These are phyloP conservation scores for Zeuzera pyrina DNA, from an alignment of 2,888 invertebrate species.

Conservation along the genomic window DNA sequence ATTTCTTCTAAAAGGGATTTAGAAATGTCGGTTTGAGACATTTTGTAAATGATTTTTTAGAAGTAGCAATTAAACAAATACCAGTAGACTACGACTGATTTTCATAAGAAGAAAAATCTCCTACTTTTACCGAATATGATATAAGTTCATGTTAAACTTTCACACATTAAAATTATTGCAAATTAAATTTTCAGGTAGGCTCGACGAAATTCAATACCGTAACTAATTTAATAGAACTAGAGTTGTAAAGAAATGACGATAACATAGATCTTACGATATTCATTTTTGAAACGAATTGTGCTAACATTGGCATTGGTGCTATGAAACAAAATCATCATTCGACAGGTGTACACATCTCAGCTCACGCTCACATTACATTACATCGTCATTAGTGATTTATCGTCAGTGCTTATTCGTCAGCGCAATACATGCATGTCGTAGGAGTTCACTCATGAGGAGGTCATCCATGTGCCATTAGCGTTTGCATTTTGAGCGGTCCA, in stretches of 20 bases:
- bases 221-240: conserved; percentile 48
- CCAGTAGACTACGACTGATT: conserved; percentile 69
- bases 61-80: conserved; percentile 54
- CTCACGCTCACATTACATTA: conserved; percentile 30
- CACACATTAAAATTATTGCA: conserved; percentile 38
- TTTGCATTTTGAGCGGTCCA: conserved; percentile 24
- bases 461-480: conserved; percentile 56
- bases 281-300: conserved; percentile 40
- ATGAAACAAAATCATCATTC: conserved; percentile 29
- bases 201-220: conserved; percentile 36
- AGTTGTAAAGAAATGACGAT: conserved; percentile 41
- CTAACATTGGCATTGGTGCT: conserved; percentile 61
- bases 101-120: conserved; percentile 60
- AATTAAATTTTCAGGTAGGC: conserved; percentile 34
- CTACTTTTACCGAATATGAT: conserved; percentile 49
- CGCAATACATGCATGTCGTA: conserved; percentile 36
- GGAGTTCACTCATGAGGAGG: conserved; percentile 24
- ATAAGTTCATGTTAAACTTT: conserved; percentile 53
- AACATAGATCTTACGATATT: conserved; percentile 49
- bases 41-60: conserved; percentile 65
- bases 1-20: conserved; percentile 30
- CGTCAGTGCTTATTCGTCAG: conserved; percentile 47
- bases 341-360: conserved; percentile 8
- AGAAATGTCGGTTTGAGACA: conserved; percentile 43
- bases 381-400: conserved; percentile 41